These are phyloP conservation scores for Microtus richardsoni DNA, from an alignment of 2,113 vertebrate genomes.

Conservation along the genomic window DNA sequence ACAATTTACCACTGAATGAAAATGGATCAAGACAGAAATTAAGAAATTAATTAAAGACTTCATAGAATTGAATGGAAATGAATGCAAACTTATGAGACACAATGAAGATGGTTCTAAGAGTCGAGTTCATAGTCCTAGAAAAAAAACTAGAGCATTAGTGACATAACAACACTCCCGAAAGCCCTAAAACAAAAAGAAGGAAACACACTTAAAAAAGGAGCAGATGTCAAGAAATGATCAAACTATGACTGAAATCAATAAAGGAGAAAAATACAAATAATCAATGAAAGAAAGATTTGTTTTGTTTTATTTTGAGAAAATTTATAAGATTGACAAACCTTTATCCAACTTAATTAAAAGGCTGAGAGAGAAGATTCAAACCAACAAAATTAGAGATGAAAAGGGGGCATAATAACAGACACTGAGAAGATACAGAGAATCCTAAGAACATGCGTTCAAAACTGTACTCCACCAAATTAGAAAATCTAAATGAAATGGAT, in stretches of 20 bases:
- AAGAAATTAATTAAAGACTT: background rate
- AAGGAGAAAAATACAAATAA: background rate
- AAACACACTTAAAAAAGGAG: background rate
- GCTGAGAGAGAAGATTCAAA: background rate
- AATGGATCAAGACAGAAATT: background rate
- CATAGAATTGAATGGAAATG: background rate
- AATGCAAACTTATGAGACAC: background rate
- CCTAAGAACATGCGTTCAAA: background rate
- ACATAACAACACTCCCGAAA: background rate
- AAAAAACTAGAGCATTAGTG: background rate
- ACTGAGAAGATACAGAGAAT: background rate
- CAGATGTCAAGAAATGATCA: background rate
- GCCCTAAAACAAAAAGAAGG: background rate
- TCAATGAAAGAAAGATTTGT: background rate
- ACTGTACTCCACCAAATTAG: background rate
- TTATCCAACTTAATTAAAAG: background rate
- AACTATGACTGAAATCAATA: background rate
- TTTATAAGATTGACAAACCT: background rate
- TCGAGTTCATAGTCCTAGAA: background rate
- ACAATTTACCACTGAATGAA: background rate
- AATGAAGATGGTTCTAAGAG: background rate
- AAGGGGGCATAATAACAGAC: background rate
- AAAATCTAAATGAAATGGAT: background rate
- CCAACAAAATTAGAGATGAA: background rate
- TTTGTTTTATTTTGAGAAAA: background rate